Percentiles rank a stretch among this genome's conserved stretches.
Evolutionary conservation across 2,797 vertebrate species (phyloP).

Genomic region (Adelosebastes latens): DNA sequence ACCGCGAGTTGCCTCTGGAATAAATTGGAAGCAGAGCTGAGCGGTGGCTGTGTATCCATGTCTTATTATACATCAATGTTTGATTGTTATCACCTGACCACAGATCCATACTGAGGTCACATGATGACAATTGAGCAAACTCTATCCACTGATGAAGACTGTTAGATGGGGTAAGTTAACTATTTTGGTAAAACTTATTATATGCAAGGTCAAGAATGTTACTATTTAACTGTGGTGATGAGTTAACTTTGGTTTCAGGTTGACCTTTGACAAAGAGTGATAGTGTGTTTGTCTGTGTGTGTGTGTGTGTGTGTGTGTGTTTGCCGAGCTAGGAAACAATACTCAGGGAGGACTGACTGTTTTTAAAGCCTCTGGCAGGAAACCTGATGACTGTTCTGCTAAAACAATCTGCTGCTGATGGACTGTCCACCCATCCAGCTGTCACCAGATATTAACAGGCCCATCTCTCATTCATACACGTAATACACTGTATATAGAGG

Average conservation of each 20-base stretch:
- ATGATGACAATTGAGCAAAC: neutral
- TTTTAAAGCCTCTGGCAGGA: conserved; percentile 48
- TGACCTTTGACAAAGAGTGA: neutral
- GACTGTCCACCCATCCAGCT: conserved; percentile 19
- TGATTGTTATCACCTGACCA: too few relatives aligned
- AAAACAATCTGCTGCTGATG: conserved; percentile 29
- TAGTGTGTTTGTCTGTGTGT: neutral
- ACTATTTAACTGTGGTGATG: neutral
- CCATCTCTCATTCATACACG: neutral
- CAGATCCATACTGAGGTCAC: neutral
- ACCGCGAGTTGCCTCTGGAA: too few relatives aligned
- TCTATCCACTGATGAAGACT: neutral
- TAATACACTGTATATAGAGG: neutral
- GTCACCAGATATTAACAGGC: conserved; percentile 45
- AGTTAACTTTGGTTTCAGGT: neutral
- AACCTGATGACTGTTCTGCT: conserved; percentile 27
- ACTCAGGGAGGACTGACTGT: neutral
- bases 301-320: neutral
- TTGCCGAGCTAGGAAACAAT: neutral
- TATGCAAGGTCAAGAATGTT: neutral
- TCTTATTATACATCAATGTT: too few relatives aligned
- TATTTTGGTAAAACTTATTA: neutral
- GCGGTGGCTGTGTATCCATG: too few relatives aligned
- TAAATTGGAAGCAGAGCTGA: too few relatives aligned
- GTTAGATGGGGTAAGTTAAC: neutral